Conservation (phyloP, 2,113 vertebrate genomes). For the Sardina pilchardus region DNA sequence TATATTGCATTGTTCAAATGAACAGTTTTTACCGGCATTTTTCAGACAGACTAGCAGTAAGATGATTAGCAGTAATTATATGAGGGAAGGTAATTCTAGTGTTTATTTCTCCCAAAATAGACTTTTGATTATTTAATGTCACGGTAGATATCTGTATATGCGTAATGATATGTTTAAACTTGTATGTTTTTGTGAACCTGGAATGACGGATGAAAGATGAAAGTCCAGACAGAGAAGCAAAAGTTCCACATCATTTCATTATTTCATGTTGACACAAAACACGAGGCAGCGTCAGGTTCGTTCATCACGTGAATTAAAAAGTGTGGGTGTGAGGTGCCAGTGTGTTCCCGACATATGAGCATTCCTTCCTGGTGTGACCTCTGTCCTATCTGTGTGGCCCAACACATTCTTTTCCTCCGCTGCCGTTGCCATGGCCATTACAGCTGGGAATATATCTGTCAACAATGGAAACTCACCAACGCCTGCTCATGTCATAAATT, state of each 20-base stretch:
- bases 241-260: neutral
- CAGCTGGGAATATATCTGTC: constrained; percentile 14
- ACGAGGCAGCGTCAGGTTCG: neutral
- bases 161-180: neutral
- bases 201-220: neutral
- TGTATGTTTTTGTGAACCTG: neutral
- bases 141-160: neutral
- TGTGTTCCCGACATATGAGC: neutral
- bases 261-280: neutral
- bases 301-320: neutral
- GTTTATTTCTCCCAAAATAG: neutral
- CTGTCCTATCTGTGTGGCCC: constrained; percentile 14
- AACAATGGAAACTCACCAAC: constrained; percentile 7
- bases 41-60: neutral
- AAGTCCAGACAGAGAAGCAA: neutral
- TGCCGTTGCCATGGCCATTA: neutral
- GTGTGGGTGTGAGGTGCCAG: neutral
- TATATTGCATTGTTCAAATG: neutral
- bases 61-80: neutral
- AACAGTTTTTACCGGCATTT: neutral
- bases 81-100: neutral
- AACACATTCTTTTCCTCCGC: neutral
- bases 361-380: neutral
- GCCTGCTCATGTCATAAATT: constrained; percentile 3
- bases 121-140: neutral